phyloP scores from a whole-genome alignment of 1,140 invertebrate genomes.

The Tetragonula clypearis region DNA sequence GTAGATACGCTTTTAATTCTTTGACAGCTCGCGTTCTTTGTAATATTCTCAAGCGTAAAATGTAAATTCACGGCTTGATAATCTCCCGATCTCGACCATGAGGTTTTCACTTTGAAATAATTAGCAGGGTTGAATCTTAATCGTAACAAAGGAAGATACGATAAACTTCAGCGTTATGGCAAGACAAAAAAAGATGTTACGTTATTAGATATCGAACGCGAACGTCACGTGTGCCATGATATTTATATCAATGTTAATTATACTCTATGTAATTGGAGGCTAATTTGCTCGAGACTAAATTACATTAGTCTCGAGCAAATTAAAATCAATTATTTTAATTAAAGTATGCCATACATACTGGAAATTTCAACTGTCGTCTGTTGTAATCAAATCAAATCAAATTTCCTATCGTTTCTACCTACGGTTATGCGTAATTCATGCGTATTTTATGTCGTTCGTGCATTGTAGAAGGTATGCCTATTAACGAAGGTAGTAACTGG shows the following conservation, averaged over 20 bases:
- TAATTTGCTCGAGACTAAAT: slow-evolving; percentile 7
- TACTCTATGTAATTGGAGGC: background rate
- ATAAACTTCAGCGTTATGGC: no score
- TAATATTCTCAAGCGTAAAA: slow-evolving; percentile 23
- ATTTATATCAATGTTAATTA: slow-evolving; percentile 24
- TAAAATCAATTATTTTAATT: slow-evolving; percentile 11
- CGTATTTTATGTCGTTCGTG: background rate
- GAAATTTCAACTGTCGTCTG: background rate
- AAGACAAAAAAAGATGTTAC: background rate
- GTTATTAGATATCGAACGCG: background rate
- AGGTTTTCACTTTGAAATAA: slow-evolving; percentile 15
- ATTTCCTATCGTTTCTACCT: background rate
- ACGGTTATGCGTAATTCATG: no score
- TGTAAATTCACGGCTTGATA: background rate
- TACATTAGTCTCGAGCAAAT: background rate
- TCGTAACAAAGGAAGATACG: background rate
- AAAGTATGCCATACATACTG: background rate
- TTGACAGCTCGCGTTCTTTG: slow-evolving; percentile 19
- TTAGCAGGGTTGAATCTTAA: background rate
- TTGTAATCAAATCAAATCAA: background rate
- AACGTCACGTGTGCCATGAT: background rate
- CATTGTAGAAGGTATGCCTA: no score
- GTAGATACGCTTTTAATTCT: slow-evolving; percentile 12
- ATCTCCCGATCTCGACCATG: background rate
- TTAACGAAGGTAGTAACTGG: background rate